Conservation (phyloP, 2,888 invertebrate genomes). For the Priocnemis perturbator region DNA sequence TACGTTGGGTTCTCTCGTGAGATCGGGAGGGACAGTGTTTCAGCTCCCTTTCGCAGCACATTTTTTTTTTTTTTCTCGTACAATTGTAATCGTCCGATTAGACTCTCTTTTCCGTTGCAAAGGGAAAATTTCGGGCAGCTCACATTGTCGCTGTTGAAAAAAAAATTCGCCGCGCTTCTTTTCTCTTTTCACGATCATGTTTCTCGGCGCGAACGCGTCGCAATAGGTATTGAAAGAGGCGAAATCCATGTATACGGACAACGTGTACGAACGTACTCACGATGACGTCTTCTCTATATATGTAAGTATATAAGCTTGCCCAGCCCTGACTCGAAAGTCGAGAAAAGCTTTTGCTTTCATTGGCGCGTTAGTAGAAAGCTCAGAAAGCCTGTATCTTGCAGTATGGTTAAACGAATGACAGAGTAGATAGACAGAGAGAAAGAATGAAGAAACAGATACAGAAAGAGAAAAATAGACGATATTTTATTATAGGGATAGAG, state of each 20-base stretch:
- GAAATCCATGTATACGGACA: slow-evolving; percentile 1
- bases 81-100: not conserved
- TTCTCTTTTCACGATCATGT: slow-evolving; percentile 6
- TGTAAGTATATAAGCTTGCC: slow-evolving; percentile 66
- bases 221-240: not conserved
- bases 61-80: not conserved
- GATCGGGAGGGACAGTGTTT: slow-evolving; percentile 3
- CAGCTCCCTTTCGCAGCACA: not conserved
- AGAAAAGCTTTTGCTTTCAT: slow-evolving; percentile 23
- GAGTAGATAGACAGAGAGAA: slow-evolving; percentile 1
- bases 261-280: not conserved
- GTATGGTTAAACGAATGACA: slow-evolving; percentile 1
- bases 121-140: slow-evolving; percentile 46
- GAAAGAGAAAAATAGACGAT: not conserved
- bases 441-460: slow-evolving; percentile 1
- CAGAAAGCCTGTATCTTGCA: slow-evolving; percentile 28
- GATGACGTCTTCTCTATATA: slow-evolving; percentile 52
- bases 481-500: not conserved
- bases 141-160: slow-evolving; percentile 46
- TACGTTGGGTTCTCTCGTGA: slow-evolving; percentile 10
- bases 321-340: slow-evolving; percentile 66
- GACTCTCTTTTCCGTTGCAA: slow-evolving; percentile 1
- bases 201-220: slow-evolving; percentile 8
- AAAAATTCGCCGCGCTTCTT: slow-evolving; percentile 18
- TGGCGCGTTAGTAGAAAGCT: slow-evolving; percentile 66